Conservation (phyloP, 2,113 vertebrate species). For the Tricholaema leucomelas region DNA sequence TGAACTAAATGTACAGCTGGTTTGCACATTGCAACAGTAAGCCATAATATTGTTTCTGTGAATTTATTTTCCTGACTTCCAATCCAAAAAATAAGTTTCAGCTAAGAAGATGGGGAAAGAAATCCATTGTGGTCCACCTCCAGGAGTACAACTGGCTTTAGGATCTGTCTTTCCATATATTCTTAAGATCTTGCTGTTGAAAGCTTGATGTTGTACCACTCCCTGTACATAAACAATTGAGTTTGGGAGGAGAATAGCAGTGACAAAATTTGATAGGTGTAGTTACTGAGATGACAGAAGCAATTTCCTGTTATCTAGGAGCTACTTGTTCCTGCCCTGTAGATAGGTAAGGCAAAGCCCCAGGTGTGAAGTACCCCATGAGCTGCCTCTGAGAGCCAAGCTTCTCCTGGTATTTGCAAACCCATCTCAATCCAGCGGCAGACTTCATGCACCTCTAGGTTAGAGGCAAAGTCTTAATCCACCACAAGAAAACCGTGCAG, state of each 20-base stretch:
- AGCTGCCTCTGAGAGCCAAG: not conserved
- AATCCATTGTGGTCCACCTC: not conserved
- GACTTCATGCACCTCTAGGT: not conserved
- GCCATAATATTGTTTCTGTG: slow-evolving; percentile 28
- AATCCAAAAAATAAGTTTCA: not conserved
- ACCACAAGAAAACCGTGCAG: not conserved
- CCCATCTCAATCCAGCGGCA: not conserved
- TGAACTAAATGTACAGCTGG: not conserved
- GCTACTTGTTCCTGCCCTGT: not conserved
- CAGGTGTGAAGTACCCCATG: not conserved
- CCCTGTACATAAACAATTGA: not conserved
- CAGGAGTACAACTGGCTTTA: not conserved
- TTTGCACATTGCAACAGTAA: slow-evolving; percentile 37
- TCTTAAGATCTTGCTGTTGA: not conserved
- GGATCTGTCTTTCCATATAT: not conserved
- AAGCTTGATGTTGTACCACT: not conserved
- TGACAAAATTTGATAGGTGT: not conserved
- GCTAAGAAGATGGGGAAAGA: not conserved
- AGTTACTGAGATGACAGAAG: not conserved
- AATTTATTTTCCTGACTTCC: not conserved
- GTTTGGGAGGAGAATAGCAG: not conserved
- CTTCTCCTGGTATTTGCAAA: not conserved
- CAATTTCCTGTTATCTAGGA: not conserved
- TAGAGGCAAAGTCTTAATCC: not conserved
- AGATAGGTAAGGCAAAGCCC: not conserved